A percentile compares a stretch with the other conserved stretches of the same genome.
phyloP scores from a whole-genome alignment of 2,797 vertebrate species.

The Darevskia nairensis region DNA sequence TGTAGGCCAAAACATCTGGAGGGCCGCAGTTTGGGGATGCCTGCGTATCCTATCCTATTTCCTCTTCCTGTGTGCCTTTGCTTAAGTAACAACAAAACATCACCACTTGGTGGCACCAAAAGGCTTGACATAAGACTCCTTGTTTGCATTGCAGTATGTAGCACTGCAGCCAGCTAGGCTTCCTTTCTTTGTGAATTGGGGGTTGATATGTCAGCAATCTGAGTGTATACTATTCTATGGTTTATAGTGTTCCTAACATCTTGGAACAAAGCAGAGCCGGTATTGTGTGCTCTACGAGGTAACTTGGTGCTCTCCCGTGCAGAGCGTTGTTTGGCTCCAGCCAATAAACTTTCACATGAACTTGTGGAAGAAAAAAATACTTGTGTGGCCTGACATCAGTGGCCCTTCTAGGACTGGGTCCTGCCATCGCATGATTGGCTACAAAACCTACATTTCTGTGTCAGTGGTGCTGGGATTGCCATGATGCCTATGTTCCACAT shows the following conservation, averaged over 20 bases:
- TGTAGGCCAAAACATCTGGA: too few relatives aligned
- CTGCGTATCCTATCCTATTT: neutral
- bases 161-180: neutral
- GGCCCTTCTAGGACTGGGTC: neutral
- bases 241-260: neutral
- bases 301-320: neutral
- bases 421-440: neutral
- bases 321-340: neutral
- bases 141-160: neutral
- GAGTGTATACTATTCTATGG: neutral
- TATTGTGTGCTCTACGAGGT: neutral
- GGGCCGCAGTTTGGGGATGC: too few relatives aligned
- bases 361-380: too few relatives aligned
- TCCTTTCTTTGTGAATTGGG: neutral
- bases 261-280: neutral
- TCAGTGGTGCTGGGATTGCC: neutral
- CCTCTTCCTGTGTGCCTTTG: neutral
- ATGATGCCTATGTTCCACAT: neutral
- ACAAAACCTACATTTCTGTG: neutral
- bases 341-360: neutral
- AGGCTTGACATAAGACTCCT: neutral
- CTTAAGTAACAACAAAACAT: neutral
- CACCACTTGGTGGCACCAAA: constrained; percentile 49
- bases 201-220: neutral
- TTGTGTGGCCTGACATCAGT: neutral